phyloP scores from a whole-genome alignment of 1,140 invertebrate genomes.

The Euwallacea fornicatus region DNA sequence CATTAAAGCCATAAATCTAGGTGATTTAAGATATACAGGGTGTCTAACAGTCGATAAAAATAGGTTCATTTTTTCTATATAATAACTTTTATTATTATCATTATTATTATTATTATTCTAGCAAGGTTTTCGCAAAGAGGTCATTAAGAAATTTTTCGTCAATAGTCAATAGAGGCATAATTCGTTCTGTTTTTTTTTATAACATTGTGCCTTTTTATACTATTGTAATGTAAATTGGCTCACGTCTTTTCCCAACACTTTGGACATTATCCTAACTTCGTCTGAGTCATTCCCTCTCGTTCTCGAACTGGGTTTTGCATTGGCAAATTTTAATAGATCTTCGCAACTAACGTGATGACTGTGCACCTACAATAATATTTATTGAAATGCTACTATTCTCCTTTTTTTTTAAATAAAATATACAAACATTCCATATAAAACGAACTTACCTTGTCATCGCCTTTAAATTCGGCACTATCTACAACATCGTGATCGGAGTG shows the following conservation, averaged over 20 bases:
- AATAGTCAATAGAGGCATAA: no score
- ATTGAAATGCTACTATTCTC: background rate
- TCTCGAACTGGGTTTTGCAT: conserved; percentile 79
- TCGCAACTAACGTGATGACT: conserved; percentile 87
- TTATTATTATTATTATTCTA: no score
- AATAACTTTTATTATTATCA: no score
- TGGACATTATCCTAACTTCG: conserved; percentile 89
- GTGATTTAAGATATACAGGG: no score
- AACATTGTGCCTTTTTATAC: no score
- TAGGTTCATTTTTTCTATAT: no score
- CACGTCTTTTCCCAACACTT: conserved; percentile 83
- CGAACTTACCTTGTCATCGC: conserved; percentile 38
- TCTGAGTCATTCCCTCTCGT: conserved; percentile 82
- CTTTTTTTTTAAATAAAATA: background rate
- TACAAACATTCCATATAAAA: background rate
- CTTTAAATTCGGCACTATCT: conserved; percentile 41
- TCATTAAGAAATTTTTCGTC: no score
- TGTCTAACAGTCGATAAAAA: no score
- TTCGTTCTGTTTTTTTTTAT: no score
- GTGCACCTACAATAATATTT: conserved; percentile 29
- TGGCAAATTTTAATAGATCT: conserved; percentile 87
- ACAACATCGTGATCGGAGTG: conserved; percentile 47
- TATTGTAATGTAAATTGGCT: conserved; percentile 41
- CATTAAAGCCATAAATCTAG: no score
- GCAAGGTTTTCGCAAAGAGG: no score